Percentiles rank a stretch among this genome's conserved stretches.
Evolutionary conservation across 53 echinoderm and acorn worm species (phyloP).

Genomic region (Astropecten irregularis): DNA sequence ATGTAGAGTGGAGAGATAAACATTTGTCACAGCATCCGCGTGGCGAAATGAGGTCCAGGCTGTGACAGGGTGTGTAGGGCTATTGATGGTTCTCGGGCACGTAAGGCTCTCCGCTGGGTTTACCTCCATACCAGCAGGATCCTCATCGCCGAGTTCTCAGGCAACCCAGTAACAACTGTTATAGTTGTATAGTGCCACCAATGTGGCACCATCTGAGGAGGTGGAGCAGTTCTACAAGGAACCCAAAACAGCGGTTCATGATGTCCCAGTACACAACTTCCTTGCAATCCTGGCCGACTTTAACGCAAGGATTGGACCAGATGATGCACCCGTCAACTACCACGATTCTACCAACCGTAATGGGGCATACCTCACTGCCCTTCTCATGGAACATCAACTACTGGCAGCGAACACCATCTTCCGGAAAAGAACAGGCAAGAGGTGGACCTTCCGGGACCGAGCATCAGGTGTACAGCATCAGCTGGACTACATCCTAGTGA

Average conservation of each 20-base stretch:
- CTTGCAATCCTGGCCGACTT: no score
- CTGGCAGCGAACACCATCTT: slow-evolving; percentile 31
- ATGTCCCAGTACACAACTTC: no score
- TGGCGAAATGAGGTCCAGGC: slow-evolving; percentile 13
- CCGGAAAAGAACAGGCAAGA: no score
- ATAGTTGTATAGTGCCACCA: no score
- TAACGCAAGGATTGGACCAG: no score
- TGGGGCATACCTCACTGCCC: background rate
- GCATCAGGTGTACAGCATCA: slow-evolving; percentile 29
- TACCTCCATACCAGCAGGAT: no score
- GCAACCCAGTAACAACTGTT: no score
- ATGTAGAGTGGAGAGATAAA: background rate
- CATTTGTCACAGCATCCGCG: background rate
- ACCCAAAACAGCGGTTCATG: background rate
- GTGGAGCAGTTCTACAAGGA: background rate
- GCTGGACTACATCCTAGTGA: slow-evolving; percentile 53
- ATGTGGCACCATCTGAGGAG: no score
- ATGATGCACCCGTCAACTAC: background rate
- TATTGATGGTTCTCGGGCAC: slow-evolving; percentile 6
- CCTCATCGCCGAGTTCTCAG: no score
- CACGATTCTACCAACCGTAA: background rate
- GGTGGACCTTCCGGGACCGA: background rate
- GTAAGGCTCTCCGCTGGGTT: slow-evolving; percentile 3
- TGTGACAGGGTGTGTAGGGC: background rate
- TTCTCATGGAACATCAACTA: background rate